These are phyloP conservation scores for Neoitamus cyanurus DNA, from an alignment of 2,888 invertebrate genomes.

Conservation along the genomic window DNA sequence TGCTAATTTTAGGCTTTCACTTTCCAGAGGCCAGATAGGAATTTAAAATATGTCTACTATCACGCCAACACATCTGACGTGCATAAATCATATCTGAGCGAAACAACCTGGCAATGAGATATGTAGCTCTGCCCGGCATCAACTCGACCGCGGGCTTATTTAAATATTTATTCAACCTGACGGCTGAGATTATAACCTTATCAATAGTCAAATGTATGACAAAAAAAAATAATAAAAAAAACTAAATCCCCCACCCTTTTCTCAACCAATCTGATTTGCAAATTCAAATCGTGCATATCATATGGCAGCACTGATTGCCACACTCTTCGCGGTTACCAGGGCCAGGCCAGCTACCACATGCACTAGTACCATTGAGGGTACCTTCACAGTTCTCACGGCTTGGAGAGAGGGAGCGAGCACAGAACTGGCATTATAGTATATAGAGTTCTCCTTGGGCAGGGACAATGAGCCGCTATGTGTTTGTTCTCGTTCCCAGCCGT, in stretches of 20 bases:
- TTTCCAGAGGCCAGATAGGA: neutral
- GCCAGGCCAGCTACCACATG: neutral
- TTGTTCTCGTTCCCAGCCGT: neutral
- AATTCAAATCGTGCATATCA: neutral
- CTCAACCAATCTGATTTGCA: neutral
- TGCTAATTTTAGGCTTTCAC: constrained; percentile 5
- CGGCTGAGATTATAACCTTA: neutral
- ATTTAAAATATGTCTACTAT: neutral
- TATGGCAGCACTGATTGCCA: neutral
- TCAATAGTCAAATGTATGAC: neutral
- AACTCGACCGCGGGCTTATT: neutral
- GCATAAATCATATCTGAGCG: neutral
- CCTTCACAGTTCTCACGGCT: neutral
- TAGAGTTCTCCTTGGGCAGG: neutral
- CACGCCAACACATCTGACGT: neutral
- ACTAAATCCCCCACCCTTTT: neutral
- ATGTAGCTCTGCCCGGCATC: neutral
- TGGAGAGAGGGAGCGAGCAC: neutral
- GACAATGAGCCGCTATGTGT: neutral
- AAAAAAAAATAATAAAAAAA: neutral
- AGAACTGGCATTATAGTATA: neutral
- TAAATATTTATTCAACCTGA: neutral
- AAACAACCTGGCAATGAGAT: neutral
- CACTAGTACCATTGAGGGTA: neutral
- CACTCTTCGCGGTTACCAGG: neutral